Conservation (phyloP, 1,140 invertebrate genomes). For the Hypothenemus hampei region DNA sequence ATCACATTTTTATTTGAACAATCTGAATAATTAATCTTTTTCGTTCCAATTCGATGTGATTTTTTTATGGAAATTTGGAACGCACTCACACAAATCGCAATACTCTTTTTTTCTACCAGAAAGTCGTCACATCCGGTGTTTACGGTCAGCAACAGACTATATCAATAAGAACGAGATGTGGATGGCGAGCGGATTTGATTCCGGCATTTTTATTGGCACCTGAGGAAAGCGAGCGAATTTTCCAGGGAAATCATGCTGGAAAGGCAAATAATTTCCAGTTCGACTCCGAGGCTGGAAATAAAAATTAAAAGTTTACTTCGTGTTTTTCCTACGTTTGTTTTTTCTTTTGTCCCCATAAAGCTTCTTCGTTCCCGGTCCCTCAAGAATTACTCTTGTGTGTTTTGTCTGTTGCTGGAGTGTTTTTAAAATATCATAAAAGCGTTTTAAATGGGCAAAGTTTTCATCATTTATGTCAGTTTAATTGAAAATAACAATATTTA, state of each 20-base stretch:
- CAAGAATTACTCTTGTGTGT: too few species aligned
- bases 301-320: constrained; percentile 29
- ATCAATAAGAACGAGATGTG: constrained; percentile 40
- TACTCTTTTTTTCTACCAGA: constrained; percentile 38
- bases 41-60: not conserved
- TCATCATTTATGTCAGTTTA: too few species aligned
- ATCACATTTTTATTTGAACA: too few species aligned
- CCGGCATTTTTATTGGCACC: constrained; percentile 35
- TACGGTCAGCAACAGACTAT: constrained; percentile 37
- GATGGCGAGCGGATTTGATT: constrained; percentile 39
- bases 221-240: constrained; percentile 24
- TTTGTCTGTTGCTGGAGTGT: too few species aligned
- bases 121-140: constrained; percentile 42
- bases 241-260: constrained; percentile 28
- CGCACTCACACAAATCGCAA: constrained; percentile 10
- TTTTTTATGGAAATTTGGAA: not conserved
- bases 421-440: too few species aligned
- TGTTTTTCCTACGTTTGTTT: constrained; percentile 2
- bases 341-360: constrained; percentile 11
- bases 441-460: too few species aligned
- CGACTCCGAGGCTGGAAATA: constrained; percentile 19
- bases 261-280: constrained; percentile 27
- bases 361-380: too few species aligned
- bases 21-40: too few species aligned
- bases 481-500: too few species aligned